Base-by-base conservation (phyloP, 2,888 invertebrate genomes). In the Mechanitis messenoides region DNA sequence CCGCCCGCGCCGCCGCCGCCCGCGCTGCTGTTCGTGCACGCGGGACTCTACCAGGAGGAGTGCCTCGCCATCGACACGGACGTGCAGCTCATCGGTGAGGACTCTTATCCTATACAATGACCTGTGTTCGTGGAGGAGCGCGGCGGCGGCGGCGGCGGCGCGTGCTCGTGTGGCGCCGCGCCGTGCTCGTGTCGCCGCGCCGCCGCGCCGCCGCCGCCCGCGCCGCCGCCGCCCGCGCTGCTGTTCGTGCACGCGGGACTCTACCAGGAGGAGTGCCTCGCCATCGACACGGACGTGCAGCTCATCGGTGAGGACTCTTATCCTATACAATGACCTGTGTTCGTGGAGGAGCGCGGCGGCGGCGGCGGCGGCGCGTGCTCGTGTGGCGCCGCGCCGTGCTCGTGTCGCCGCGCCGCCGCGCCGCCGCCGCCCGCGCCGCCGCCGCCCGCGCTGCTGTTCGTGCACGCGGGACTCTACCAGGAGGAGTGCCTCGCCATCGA, bases 401-500 rank as follows among this genome's bases (percentile, higher is more conserved):
- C 81, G 64, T 76, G 77, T 11, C 9, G 7, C 7, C 9, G 42
- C 60, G 85, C 81, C 69, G 83, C 81, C 72, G 66, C 58, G 83
- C 81, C 70, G 70, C 68, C 67, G 57, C 58, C 71, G 75, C 53
- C 93, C 91, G 77, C 90, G 72, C 56, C 84, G 76, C 56, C 93
- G 91, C 79, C 90, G 74, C 77, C 92, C 54, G 95, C 96, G 61
- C 91, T 99, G 56, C 94, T 99, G 66, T 98, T 99, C 85, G 92
- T 99, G 66, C 99, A 99, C 87, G 93, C 96, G 59, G 98, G 98
- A 35, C 94, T 95, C 60, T 98, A 98, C 84, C 94, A 95, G 72
- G 96, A 97, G 70, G 98, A 99, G 87, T 96, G 96, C 78, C 92
- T 98, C 57, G 95, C 98, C 64, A 97, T 99, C 68, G 98, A 98